Evolutionary conservation across 1,140 invertebrate species (phyloP), one percentile per base, ranked within the genome.

Genomic region (Cheumatopsyche charites): DNA sequence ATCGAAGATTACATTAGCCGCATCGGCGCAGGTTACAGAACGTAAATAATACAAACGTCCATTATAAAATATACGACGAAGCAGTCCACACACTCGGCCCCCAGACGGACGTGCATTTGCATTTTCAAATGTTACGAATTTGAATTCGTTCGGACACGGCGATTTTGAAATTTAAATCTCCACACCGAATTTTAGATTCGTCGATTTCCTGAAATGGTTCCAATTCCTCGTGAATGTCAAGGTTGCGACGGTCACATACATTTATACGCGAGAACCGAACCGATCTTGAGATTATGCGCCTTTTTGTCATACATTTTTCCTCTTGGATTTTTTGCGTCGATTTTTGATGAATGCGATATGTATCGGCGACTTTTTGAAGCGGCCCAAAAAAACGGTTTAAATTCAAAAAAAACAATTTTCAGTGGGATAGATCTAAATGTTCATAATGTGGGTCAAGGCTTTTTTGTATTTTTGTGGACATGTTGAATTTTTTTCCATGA

Each of bases 131-230:
- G 49, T 25, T 68, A 36, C 42, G 65, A 26, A 70, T 69, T 73
- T 52, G 58, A 49, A 68, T 21, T 47, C 47, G 41, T 62, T 66
- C 70, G 29, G 29, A 25, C 26, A 15, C 9, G 19, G 42, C 42
- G 11, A 67, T 67, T 52, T 52, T 71, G 52, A 73, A 71, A 71
- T 74, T 74, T 47, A 71, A 67, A 71, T 74, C 49, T 52, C 15
- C 15, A 52, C 47, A 19, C 47, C n/a, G 66, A 71, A 65, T 58
- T 67, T 41, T 41, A 47, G 65, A 67, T 74, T 70, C 52, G 52
- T 70, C 69, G 62, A 71, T 74, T 67, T 52, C 43, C 29, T 26
- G 47, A 52, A 52, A 52, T 52, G 9, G 47, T 52, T 17, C 47
- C 47, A 52, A 17, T 52, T 52, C 19, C 19, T 17, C 47, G 49